Evolutionary conservation across 2,888 invertebrate species (phyloP), one percentile per base, ranked within the genome.

Genomic region (Incurvaria masculella): DNA sequence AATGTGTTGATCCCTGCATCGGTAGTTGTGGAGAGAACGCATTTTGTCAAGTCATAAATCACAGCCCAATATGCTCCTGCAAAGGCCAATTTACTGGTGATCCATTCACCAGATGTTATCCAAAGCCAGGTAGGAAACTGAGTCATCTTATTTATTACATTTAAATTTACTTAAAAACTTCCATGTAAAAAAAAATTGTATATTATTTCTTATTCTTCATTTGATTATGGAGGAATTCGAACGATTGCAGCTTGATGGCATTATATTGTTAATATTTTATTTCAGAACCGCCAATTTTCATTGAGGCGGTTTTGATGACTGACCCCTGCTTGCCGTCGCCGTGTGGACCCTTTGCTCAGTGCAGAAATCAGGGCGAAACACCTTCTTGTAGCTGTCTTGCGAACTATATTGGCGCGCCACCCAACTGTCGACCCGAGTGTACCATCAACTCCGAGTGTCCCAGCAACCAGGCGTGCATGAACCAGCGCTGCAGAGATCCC

Each of bases 401-500:
- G 1, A 82, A 81, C 52, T 89, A 85, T 59, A 82, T 85, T 49
- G 90, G 90, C 40, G 81, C 82, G 45, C 89, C 89, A 39, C 87
- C 87, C 2, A 79, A 82, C 53, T 88, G 87, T 62, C 79, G 86
- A 26, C 87, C 87, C 4, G 86, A 87, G 61, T 87, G 87, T 61
- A 76, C 80, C 11, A 82, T 89, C 21, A 88, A 87, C 61, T 78
- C 88, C 0, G 91, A 91, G 58, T 93, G 93, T 63, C 68, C 85
- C 6, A 86, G 85, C 59, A 84, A 86, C 61, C 74, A 82, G 57
- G 89, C 91, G 39, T 93, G 93, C 60, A 86, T 91, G 42, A 83
- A 85, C 55, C 84, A 87, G 60, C 87, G 82, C 64, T 91, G 91
- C 63, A 75, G 69, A 54, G 89, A 91, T 65, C 91, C 91, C n/a